phyloP scores from a whole-genome alignment of 1,140 invertebrate genomes.

The Reticulitermes speratus region DNA sequence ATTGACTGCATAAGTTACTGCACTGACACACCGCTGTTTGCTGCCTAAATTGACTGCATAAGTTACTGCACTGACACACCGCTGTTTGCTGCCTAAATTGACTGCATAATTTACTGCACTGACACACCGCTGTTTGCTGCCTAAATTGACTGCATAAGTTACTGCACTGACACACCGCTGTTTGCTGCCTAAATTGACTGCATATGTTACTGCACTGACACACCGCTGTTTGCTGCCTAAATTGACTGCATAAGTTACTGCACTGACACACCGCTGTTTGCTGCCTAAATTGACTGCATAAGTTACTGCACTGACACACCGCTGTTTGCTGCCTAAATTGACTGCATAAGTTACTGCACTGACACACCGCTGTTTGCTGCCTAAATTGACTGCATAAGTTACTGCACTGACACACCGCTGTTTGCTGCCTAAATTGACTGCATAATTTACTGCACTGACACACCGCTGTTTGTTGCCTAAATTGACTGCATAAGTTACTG shows the following conservation, averaged over 20 bases:
- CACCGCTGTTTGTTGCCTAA: too few relatives aligned
- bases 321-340: too few relatives aligned
- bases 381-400: not conserved
- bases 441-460: not conserved
- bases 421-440: too few relatives aligned
- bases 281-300: not conserved
- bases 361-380: too few relatives aligned
- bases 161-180: not conserved
- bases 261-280: not conserved
- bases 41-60: not conserved
- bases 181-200: too few relatives aligned
- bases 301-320: not conserved
- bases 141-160: not conserved
- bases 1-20: not conserved
- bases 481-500: not conserved
- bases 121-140: too few relatives aligned
- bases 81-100: too few relatives aligned
- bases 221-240: too few relatives aligned
- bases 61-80: not conserved
- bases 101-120: not conserved
- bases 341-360: not conserved
- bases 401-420: not conserved
- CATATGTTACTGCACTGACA: not conserved
- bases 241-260: not conserved
- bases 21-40: not conserved